These are phyloP conservation scores for Drepana falcataria DNA, from an alignment of 2,888 invertebrate species.

Conservation along the genomic window DNA sequence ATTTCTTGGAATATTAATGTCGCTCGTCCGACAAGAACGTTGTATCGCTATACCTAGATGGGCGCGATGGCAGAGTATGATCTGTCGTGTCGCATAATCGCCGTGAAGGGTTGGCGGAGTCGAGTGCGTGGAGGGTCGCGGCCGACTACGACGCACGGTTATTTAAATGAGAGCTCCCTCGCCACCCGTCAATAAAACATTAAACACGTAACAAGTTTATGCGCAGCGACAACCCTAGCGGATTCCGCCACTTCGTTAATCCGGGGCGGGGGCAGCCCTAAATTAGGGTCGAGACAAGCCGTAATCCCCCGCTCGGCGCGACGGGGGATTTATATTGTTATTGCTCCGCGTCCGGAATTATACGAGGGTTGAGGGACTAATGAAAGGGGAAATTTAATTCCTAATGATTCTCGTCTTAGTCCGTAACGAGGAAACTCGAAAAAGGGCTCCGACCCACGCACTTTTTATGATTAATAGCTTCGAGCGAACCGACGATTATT, in stretches of 20 bases:
- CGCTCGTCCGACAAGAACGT: slow-evolving; percentile 15
- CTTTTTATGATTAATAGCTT: slow-evolving; percentile 73
- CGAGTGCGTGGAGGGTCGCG: slow-evolving; percentile 30
- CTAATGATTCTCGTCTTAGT: slow-evolving; percentile 79
- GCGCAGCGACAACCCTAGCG: slow-evolving; percentile 77
- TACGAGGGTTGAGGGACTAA: slow-evolving; percentile 80
- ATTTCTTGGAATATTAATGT: not conserved
- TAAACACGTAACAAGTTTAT: slow-evolving; percentile 79
- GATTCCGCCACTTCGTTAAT: slow-evolving; percentile 79
- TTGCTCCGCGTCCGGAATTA: slow-evolving; percentile 79
- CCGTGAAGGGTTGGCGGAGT: slow-evolving; percentile 15
- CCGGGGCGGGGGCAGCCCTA: slow-evolving; percentile 78
- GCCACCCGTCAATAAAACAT: slow-evolving; percentile 78
- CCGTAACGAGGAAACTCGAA: slow-evolving; percentile 78
- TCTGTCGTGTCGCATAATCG: slow-evolving; percentile 12
- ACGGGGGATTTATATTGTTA: slow-evolving; percentile 80
- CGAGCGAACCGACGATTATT: slow-evolving; percentile 59
- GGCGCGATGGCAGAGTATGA: not conserved
- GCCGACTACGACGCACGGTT: slow-evolving; percentile 44
- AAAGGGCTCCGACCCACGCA: slow-evolving; percentile 70
- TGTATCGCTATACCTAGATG: not conserved
- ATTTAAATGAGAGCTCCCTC: slow-evolving; percentile 74
- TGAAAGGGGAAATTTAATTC: slow-evolving; percentile 80
- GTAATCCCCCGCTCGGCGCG: slow-evolving; percentile 78
- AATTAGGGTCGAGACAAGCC: slow-evolving; percentile 80